Evolutionary conservation across 2,797 vertebrate genomes (phyloP).

Genomic region (Xyrichtys novacula): DNA sequence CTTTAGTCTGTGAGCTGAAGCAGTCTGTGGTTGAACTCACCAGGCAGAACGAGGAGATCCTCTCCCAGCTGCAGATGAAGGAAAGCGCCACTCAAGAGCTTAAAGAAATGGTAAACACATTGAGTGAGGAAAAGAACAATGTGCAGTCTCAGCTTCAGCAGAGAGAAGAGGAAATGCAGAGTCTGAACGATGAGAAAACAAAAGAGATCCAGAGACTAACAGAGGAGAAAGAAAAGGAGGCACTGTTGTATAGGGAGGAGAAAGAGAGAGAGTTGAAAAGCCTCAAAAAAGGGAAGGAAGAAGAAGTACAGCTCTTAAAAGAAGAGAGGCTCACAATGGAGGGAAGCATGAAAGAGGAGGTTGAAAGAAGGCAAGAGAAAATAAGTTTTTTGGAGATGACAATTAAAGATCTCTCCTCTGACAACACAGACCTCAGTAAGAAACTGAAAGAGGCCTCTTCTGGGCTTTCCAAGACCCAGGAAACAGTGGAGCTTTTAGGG

Average conservation of each 20-base stretch:
- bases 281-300: slow-evolving; percentile 50
- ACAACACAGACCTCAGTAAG: slow-evolving; percentile 78
- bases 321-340: slow-evolving; percentile 69
- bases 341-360: slow-evolving; percentile 68
- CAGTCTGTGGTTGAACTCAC: slow-evolving; percentile 79
- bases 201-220: slow-evolving; percentile 66
- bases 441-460: slow-evolving; percentile 78
- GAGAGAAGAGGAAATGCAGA: slow-evolving; percentile 75
- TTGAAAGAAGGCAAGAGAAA: slow-evolving; percentile 64
- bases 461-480: slow-evolving; percentile 73
- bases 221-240: slow-evolving; percentile 66
- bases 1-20: slow-evolving; percentile 60
- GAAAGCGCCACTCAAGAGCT: slow-evolving; percentile 83
- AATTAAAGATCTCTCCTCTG: slow-evolving; percentile 70
- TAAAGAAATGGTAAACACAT: slow-evolving; percentile 72
- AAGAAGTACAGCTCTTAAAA: slow-evolving; percentile 44
- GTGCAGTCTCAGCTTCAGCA: slow-evolving; percentile 71
- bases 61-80: slow-evolving; percentile 80
- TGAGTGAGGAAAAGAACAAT: slow-evolving; percentile 80
- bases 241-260: slow-evolving; percentile 62
- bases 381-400: slow-evolving; percentile 75
- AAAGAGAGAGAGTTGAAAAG: slow-evolving; percentile 66
- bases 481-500: slow-evolving; percentile 67
- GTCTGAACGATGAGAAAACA: slow-evolving; percentile 62
- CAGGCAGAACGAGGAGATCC: slow-evolving; percentile 81